phyloP scores from a whole-genome alignment of 2,797 vertebrate genomes.

The Thripadectes ignobilis region DNA sequence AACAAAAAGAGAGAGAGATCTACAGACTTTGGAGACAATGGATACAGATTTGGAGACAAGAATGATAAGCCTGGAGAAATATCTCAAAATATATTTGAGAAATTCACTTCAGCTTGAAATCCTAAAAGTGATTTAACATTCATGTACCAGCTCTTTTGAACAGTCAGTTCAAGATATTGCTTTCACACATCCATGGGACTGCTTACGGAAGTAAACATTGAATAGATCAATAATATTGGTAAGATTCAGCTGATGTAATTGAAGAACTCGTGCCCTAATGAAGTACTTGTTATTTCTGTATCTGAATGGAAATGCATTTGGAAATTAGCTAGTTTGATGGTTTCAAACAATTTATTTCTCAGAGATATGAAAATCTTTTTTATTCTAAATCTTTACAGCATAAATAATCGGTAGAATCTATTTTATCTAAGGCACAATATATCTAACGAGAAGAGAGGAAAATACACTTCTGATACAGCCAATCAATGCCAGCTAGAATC shows the following conservation, averaged over 20 bases:
- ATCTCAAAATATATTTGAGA: neutral
- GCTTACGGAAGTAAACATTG: slow-evolving; percentile 2
- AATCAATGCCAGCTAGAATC: neutral
- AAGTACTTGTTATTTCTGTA: neutral
- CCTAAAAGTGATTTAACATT: neutral
- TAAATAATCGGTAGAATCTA: neutral
- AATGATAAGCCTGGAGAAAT: neutral
- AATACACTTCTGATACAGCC: slow-evolving; percentile 3
- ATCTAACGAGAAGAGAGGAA: neutral
- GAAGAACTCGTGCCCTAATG: neutral
- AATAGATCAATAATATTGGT: neutral
- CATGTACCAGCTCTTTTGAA: neutral
- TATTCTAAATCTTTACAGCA: neutral
- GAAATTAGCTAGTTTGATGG: neutral
- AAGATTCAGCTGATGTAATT: neutral
- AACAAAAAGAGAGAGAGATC: neutral
- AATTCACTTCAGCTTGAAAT: neutral
- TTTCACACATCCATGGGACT: neutral
- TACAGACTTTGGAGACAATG: neutral
- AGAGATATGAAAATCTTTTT: neutral
- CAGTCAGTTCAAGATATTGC: neutral
- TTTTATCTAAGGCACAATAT: neutral
- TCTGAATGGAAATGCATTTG: neutral
- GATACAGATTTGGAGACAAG: neutral
- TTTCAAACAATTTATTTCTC: neutral